A percentile compares a stretch with the other conserved stretches of the same genome.
Conservation (phyloP, 1,140 invertebrate species). For the Lepidurus arcticus region DNA sequence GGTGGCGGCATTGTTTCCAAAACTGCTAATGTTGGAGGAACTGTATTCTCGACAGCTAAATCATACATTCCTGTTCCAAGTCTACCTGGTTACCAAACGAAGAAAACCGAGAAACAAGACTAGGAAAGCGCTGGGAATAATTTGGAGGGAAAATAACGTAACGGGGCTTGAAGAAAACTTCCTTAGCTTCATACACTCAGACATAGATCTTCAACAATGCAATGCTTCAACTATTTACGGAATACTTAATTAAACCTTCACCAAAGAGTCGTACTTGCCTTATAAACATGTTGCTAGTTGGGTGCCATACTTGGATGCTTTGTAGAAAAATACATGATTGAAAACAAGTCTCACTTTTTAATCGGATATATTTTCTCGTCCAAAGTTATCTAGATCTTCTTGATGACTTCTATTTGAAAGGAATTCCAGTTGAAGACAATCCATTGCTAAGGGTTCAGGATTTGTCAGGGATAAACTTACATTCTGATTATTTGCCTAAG, state of each 20-base stretch:
- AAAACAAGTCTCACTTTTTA: not conserved
- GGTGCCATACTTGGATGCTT: conserved; percentile 21
- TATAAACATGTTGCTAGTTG: conserved; percentile 14
- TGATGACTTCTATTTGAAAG: not conserved
- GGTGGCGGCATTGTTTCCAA: not conserved
- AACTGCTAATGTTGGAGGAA: not conserved
- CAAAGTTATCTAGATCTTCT: not conserved
- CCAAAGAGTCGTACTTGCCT: conserved; percentile 14
- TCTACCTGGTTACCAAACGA: not conserved
- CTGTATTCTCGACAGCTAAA: not conserved
- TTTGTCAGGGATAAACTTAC: not conserved
- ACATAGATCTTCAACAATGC: conserved; percentile 16
- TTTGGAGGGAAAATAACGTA: not conserved
- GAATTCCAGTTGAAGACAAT: not conserved
- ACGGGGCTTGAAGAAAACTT: conserved; percentile 3
- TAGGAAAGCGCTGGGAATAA: not conserved
- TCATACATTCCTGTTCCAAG: not conserved
- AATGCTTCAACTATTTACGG: conserved; percentile 5
- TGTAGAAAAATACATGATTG: not conserved
- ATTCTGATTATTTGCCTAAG: not conserved
- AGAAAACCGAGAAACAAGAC: conserved; percentile 6
- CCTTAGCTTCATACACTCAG: not conserved
- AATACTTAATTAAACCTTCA: conserved; percentile 7
- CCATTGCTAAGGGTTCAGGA: not conserved
- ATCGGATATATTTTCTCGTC: not conserved